Base-by-base conservation (phyloP, 1,140 invertebrate genomes). In the Pseudomyrmex sp. region DNA sequence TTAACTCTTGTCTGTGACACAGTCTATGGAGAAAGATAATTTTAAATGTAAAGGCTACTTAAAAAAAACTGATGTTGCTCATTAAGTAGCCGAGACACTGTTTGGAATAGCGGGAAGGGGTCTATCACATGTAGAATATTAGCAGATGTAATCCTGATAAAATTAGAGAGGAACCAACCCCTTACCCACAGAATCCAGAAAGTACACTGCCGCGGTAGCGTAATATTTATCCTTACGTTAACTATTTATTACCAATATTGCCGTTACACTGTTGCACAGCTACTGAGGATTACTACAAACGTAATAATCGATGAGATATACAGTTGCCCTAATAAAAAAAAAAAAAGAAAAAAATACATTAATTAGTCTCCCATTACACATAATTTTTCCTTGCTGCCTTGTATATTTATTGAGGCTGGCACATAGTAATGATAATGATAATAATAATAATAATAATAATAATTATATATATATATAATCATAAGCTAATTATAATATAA, bases 141-240 rank as follows among this genome's bases (percentile, higher is more conserved):
- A 90, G 85, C 83, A 74, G 83, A 83, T 75, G 87, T 89, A 90
- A 80, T 85, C 84, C 85, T 82, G 69, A 85, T 83, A 87, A 35
- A 35, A 87, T 89, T 89, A 90, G 85, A 90, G 63, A 90, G 63
- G 23, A 86, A 85, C 61, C 84, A 88, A 73, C 87, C 90, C 90
- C 87, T 82, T 91, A 84, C 66, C 89, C 87, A 77, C 88, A 90
- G 85, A 93, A 92, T 93, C 91, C 91, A 91, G 88, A 88, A 89
- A 92, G 90, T 88, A 92, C 92, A 93, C 92, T 94, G 92, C 93
- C 92, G 92, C 90, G 90, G 92, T 93, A 94, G 91, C 91, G 92
- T 94, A 93, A 93, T 94, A 93, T 93, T 92, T 93, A 93, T 93
- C 92, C 91, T 91, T 92, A 92, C 90, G 92, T 93, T 93, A 93